A percentile compares a stretch with the other conserved stretches of the same genome.
phyloP scores from a whole-genome alignment of 2,888 invertebrate species.

The Agrypnus murinus region DNA sequence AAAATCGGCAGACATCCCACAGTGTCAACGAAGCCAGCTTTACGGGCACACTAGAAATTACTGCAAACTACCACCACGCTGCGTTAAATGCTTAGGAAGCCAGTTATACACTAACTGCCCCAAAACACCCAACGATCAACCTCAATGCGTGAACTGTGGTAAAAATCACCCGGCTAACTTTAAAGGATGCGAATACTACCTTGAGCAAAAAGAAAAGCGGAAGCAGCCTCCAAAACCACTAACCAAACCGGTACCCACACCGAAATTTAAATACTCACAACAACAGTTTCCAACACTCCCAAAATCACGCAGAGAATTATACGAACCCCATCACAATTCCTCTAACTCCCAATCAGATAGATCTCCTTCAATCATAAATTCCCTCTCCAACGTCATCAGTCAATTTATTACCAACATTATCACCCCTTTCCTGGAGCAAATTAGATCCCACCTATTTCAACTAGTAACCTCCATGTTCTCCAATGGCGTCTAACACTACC shows the following conservation, averaged over 20 bases:
- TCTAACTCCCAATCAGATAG: neutral
- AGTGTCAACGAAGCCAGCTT: neutral
- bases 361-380: constrained; percentile 1
- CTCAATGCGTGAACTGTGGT: constrained; percentile 11
- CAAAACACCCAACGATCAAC: neutral
- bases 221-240: constrained; percentile 1
- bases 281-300: constrained; percentile 1
- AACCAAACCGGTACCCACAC: constrained; percentile 2
- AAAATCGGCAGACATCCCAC: neutral
- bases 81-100: constrained; percentile 4
- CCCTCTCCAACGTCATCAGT: neutral
- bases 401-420: constrained; percentile 18
- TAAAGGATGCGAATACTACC: neutral
- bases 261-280: constrained; percentile 8
- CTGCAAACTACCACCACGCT: constrained; percentile 4
- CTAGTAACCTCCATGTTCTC: neutral
- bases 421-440: constrained; percentile 6
- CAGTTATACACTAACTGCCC: neutral
- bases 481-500: neutral
- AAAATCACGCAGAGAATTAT: neutral
- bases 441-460: constrained; percentile 4
- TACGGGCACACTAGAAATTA: constrained; percentile 11
- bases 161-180: constrained; percentile 50
- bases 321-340: neutral
- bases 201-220: constrained; percentile 5